Evolutionary conservation across 2,113 vertebrate species (phyloP).

Genomic region (Noturus placidus): DNA sequence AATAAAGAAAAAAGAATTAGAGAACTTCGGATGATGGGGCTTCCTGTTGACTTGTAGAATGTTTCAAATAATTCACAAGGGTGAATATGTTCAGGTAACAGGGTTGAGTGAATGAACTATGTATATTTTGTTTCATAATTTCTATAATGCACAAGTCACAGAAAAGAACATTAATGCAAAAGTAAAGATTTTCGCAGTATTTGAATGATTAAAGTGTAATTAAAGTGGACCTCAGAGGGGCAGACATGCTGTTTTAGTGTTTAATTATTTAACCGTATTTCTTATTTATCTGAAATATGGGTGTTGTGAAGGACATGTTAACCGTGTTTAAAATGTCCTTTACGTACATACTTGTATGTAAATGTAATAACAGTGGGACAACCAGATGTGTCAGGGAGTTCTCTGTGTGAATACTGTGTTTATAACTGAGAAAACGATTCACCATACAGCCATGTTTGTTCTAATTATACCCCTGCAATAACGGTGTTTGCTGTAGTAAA

Average conservation of each 20-base stretch:
- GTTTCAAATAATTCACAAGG: not conserved
- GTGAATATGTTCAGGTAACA: not conserved
- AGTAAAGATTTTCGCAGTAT: not conserved
- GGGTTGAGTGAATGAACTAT: not conserved
- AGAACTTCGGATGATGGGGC: not conserved
- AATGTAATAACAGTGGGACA: not conserved
- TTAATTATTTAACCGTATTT: not conserved
- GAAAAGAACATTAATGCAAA: not conserved
- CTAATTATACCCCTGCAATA: constrained; percentile 66
- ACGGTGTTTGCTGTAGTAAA: constrained; percentile 54
- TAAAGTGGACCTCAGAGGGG: not conserved
- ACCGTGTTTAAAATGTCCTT: not conserved
- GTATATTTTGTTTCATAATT: not conserved
- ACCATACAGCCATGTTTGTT: constrained; percentile 54
- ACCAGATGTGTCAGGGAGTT: constrained; percentile 6
- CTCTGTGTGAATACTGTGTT: constrained; percentile 30
- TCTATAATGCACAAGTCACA: not conserved
- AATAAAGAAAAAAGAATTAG: not conserved
- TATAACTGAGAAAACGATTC: constrained; percentile 54
- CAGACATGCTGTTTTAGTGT: not conserved
- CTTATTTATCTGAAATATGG: not conserved
- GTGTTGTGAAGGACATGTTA: not conserved
- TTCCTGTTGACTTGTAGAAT: not conserved
- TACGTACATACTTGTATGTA: not conserved
- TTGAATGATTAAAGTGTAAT: not conserved